A percentile compares a stretch with the other conserved stretches of the same genome.
Evolutionary conservation across 64 coral and sea anemone genomes (phyloP).

Genomic region (Orbicella faveolata): DNA sequence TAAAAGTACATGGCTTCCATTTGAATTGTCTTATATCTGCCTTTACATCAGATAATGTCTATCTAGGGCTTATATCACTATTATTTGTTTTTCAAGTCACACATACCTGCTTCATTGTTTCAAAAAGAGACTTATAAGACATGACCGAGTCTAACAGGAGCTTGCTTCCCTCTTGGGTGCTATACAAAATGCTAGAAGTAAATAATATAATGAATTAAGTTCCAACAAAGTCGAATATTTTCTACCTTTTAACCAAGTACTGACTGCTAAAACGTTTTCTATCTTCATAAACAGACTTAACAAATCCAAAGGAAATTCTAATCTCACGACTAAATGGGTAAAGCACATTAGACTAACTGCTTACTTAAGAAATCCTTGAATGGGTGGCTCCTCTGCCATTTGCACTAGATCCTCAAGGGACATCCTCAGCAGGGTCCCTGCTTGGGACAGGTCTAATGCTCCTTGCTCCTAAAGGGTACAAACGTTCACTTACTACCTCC

Average conservation of each 20-base stretch:
- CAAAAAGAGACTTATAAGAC: background rate
- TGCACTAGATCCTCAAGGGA: slow-evolving; percentile 48
- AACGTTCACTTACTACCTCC: background rate
- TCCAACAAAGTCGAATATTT: no score
- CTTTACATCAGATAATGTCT: no score
- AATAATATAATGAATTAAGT: background rate
- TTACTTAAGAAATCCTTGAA: slow-evolving; percentile 64
- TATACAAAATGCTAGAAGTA: slow-evolving; percentile 29
- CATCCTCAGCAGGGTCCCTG: slow-evolving; percentile 36
- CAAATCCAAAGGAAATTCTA: no score
- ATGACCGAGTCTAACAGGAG: slow-evolving; percentile 35
- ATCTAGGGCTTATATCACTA: no score
- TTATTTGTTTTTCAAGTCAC: no score
- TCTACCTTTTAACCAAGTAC: no score
- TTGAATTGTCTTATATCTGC: no score
- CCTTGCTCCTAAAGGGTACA: slow-evolving; percentile 35
- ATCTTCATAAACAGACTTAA: no score
- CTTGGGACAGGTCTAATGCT: slow-evolving; percentile 21
- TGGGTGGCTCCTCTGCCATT: slow-evolving; percentile 51
- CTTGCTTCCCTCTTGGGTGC: slow-evolving; percentile 52
- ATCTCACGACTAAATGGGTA: no score
- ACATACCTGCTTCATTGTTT: slow-evolving; percentile 30
- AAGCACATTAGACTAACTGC: background rate
- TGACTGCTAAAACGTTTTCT: no score
- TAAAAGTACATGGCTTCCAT: no score